These are phyloP conservation scores for Nasua narica DNA, from an alignment of 2,797 vertebrate species.

Conservation along the genomic window DNA sequence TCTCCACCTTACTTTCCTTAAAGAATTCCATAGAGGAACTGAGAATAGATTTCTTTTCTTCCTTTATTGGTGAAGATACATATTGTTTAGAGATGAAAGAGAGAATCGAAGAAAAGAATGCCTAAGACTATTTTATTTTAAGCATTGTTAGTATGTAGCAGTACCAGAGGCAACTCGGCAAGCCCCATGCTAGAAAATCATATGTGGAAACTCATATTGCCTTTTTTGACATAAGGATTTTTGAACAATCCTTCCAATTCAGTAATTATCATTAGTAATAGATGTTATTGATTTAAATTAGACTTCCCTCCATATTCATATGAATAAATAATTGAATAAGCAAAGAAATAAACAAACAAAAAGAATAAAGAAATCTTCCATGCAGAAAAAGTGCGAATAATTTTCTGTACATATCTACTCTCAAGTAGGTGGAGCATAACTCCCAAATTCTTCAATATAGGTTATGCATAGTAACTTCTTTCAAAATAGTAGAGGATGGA, in stretches of 20 bases:
- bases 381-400: neutral
- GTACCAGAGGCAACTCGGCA: neutral
- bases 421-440: neutral
- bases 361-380: neutral
- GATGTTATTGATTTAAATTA: neutral
- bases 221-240: neutral
- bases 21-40: slow-evolving; percentile 2
- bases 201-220: neutral
- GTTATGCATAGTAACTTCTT: neutral
- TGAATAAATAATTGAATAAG: neutral
- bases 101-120: neutral
- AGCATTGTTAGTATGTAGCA: neutral
- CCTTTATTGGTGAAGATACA: neutral
- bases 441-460: neutral
- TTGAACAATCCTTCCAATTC: neutral
- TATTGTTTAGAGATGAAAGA: neutral
- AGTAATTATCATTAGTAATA: neutral
- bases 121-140: neutral
- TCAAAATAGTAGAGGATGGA: neutral
- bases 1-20: neutral
- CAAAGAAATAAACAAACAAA: neutral
- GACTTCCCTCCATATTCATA: neutral
- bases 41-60: neutral
- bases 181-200: neutral
- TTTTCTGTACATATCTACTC: neutral